phyloP scores from a whole-genome alignment of 2,113 vertebrate species.

The Malaclemys terrapin region DNA sequence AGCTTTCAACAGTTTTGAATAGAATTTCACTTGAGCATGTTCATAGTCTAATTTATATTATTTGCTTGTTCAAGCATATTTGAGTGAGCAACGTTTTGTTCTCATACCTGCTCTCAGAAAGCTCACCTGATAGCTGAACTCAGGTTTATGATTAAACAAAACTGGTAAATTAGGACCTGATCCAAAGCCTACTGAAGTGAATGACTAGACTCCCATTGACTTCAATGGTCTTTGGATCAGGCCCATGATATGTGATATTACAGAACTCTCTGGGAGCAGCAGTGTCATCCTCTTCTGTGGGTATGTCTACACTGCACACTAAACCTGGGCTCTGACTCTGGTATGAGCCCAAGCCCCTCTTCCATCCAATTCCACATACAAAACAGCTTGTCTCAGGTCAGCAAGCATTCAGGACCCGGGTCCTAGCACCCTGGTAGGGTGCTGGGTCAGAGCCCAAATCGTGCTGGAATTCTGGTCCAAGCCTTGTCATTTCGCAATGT shows the following conservation, averaged over 20 bases:
- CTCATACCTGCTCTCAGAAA: not conserved
- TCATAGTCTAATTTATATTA: not conserved
- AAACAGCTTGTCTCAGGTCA: not conserved
- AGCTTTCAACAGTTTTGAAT: not conserved
- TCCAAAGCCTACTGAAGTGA: not conserved
- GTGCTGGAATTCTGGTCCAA: not conserved
- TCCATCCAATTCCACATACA: not conserved
- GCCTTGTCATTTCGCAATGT: not conserved
- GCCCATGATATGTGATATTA: not conserved
- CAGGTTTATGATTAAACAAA: not conserved
- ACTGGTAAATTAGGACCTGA: not conserved
- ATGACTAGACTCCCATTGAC: not conserved
- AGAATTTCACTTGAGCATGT: not conserved
- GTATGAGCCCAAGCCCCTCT: not conserved
- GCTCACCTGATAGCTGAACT: not conserved
- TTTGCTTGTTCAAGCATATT: not conserved
- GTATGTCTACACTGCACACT: not conserved
- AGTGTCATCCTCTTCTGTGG: not conserved
- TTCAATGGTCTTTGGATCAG: not conserved
- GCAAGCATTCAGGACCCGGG: not conserved
- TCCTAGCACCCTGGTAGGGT: not conserved
- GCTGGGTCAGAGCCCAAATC: not conserved
- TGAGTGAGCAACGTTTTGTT: accelerated
- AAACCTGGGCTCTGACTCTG: not conserved
- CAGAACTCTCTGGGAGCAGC: not conserved